Evolutionary conservation across 2,888 invertebrate genomes (phyloP).

Genomic region (Neria commutata): DNA sequence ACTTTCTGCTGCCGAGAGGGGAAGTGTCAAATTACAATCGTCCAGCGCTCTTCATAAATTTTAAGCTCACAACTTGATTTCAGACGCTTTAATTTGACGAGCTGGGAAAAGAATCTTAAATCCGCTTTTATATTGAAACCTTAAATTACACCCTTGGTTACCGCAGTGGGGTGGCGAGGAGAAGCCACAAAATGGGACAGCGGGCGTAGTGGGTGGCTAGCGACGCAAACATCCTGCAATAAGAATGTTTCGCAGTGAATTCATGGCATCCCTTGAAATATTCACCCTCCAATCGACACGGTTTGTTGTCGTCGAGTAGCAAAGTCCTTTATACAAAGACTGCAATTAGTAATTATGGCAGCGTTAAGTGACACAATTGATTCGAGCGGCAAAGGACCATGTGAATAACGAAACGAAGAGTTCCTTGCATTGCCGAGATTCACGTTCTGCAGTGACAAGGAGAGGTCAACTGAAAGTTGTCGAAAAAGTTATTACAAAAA

Average conservation of each 20-base stretch:
- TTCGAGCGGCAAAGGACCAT: no score
- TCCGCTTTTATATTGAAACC: not conserved
- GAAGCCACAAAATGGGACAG: not conserved
- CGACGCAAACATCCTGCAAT: no score
- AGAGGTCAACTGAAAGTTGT: no score
- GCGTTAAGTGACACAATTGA: not conserved
- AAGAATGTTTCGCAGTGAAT: not conserved
- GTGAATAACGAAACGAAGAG: not conserved
- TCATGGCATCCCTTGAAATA: no score
- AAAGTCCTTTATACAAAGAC: not conserved
- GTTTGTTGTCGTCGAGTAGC: not conserved
- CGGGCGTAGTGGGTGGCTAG: not conserved
- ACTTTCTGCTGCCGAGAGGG: no score
- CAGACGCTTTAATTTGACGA: not conserved
- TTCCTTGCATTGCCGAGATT: not conserved
- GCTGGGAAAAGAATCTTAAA: not conserved
- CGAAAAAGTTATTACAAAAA: no score
- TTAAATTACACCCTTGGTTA: not conserved
- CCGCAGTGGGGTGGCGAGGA: not conserved
- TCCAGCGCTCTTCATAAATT: not conserved
- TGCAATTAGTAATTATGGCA: not conserved
- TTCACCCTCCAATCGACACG: not conserved
- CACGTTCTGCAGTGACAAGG: not conserved
- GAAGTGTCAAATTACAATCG: not conserved
- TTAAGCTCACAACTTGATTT: not conserved